phyloP scores from a whole-genome alignment of 2,113 vertebrate genomes.

The Seriola quinqueradiata region DNA sequence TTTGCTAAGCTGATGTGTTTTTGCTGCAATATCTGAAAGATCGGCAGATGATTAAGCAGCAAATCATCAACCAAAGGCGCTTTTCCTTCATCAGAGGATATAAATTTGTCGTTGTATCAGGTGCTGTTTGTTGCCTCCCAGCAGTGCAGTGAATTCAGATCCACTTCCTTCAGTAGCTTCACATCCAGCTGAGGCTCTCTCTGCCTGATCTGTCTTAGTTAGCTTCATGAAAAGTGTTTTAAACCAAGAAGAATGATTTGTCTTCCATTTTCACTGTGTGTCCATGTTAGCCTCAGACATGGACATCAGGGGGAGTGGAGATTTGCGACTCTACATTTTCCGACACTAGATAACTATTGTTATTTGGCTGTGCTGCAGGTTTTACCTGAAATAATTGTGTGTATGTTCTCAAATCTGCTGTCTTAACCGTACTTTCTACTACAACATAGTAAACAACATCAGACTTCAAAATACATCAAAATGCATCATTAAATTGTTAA shows the following conservation, averaged over 20 bases:
- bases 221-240: constrained; percentile 25
- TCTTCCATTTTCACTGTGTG: background rate
- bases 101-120: constrained; percentile 37
- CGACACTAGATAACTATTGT: no score
- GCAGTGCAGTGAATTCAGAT: constrained; percentile 55
- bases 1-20: constrained; percentile 22
- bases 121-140: constrained; percentile 58
- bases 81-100: constrained; percentile 10
- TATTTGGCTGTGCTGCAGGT: no score
- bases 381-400: background rate
- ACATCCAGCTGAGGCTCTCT: constrained; percentile 64
- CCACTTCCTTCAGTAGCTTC: constrained; percentile 24
- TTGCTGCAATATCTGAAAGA: constrained; percentile 28
- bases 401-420: background rate
- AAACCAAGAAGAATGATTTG: background rate
- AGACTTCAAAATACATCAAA: no score
- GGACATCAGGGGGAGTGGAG: no score
- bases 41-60: constrained; percentile 8
- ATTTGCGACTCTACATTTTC: no score
- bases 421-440: background rate
- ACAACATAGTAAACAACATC: no score
- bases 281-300: no score
- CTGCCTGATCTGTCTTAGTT: constrained; percentile 40
- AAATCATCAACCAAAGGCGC: constrained; percentile 11
- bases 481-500: no score